These are phyloP conservation scores for Vireo altiloquus DNA, from an alignment of 2,113 vertebrate species.

Conservation along the genomic window DNA sequence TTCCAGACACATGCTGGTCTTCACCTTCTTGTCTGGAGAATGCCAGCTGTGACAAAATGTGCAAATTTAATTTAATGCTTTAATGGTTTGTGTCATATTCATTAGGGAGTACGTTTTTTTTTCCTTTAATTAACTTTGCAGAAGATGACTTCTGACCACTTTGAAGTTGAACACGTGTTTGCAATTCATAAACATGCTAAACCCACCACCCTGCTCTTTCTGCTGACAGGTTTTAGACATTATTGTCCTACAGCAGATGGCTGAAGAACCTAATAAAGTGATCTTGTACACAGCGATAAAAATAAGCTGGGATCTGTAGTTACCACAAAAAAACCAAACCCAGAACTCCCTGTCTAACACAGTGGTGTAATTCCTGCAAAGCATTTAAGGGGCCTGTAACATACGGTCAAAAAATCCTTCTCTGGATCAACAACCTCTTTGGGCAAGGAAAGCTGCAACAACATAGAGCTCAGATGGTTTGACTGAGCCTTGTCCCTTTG, in stretches of 20 bases:
- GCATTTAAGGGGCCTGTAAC: background rate
- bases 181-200: background rate
- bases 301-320: background rate
- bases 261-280: slow-evolving; percentile 44
- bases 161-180: background rate
- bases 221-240: slow-evolving; percentile 40
- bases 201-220: background rate
- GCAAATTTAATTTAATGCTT: slow-evolving; percentile 63
- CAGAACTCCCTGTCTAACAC: background rate
- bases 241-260: slow-evolving; percentile 42
- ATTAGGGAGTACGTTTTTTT: background rate
- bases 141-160: slow-evolving; percentile 7
- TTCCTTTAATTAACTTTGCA: slow-evolving; percentile 34
- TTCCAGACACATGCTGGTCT: background rate
- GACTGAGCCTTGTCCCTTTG: background rate
- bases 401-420: background rate
- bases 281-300: slow-evolving; percentile 57
- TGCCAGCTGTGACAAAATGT: slow-evolving; percentile 10
- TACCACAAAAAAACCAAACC: background rate
- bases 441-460: background rate
- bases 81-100: slow-evolving; percentile 17
- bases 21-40: slow-evolving; percentile 3
- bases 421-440: background rate
- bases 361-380: background rate
- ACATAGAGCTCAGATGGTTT: background rate